These are phyloP conservation scores for Nematostella vectensis DNA, from an alignment of 92 coral and sea anemone genomes.

Conservation along the genomic window DNA sequence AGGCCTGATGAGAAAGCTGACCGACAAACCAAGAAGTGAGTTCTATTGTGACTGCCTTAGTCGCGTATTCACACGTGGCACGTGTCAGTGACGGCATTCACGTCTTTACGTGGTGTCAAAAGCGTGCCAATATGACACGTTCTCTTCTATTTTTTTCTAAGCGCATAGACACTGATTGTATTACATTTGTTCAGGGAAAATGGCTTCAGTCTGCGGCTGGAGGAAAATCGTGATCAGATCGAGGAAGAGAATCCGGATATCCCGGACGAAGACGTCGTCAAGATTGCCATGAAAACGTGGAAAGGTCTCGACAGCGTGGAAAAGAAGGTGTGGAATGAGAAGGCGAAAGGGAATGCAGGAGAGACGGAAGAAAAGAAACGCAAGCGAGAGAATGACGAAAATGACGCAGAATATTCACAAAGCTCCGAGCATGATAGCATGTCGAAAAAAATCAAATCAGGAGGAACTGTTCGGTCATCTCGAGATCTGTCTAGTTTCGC, in stretches of 20 bases:
- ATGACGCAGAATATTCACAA: slow-evolving; percentile 34
- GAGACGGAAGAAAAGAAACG: slow-evolving; percentile 61
- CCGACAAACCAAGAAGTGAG: slow-evolving; percentile 22
- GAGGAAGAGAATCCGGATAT: slow-evolving; percentile 73
- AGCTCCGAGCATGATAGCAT: slow-evolving; percentile 28
- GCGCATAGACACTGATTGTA: too few relatives aligned
- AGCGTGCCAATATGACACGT: too few relatives aligned
- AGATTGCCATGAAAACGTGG: slow-evolving; percentile 82
- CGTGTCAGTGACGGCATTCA: background rate
- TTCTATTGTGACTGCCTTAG: too few relatives aligned
- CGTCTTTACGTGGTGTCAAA: too few relatives aligned
- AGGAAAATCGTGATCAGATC: slow-evolving; percentile 38
- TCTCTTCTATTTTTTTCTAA: background rate
- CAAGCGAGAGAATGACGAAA: slow-evolving; percentile 48
- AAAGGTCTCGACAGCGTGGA: slow-evolving; percentile 55
- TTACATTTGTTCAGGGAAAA: slow-evolving; percentile 61
- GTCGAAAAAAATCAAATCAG: slow-evolving; percentile 33
- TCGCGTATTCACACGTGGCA: too few relatives aligned
- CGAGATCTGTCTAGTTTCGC: slow-evolving; percentile 84
- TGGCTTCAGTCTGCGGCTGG: slow-evolving; percentile 84
- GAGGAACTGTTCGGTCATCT: slow-evolving; percentile 19
- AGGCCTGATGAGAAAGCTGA: slow-evolving; percentile 7
- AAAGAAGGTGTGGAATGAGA: slow-evolving; percentile 69
- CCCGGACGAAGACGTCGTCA: slow-evolving; percentile 58
- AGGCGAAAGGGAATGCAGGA: slow-evolving; percentile 36